Percentiles rank a stretch among this genome's conserved stretches.
phyloP scores from a whole-genome alignment of 2,113 vertebrate genomes.

The Istiophorus platypterus region DNA sequence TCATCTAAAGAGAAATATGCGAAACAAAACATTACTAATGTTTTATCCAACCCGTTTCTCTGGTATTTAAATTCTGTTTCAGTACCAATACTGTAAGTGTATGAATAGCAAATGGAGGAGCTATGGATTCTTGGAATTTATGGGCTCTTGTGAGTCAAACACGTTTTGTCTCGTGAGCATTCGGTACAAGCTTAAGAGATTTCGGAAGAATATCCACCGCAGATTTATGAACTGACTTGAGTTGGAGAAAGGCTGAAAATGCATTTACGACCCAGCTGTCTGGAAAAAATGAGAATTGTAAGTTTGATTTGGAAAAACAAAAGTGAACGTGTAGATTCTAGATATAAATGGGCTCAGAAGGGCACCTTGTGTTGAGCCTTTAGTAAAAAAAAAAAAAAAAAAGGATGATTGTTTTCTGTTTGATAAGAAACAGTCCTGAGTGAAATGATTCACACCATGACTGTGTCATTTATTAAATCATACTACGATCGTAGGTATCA shows the following conservation, averaged over 20 bases:
- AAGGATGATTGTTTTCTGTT: too few species aligned
- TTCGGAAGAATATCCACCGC: neutral
- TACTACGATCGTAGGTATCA: too few species aligned
- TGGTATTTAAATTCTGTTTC: too few species aligned
- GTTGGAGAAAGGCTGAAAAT: neutral
- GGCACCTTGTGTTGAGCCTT: too few species aligned
- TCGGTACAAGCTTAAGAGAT: too few species aligned
- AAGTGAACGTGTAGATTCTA: neutral
- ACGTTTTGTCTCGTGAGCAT: neutral
- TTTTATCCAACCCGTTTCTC: too few species aligned
- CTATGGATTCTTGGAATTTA: constrained; percentile 5
- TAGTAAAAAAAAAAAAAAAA: too few species aligned
- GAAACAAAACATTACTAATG: neutral
- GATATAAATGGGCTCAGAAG: too few species aligned
- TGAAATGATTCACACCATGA: too few species aligned
- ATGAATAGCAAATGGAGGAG: neutral
- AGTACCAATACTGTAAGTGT: neutral
- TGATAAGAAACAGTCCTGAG: too few species aligned
- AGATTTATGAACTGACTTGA: too few species aligned
- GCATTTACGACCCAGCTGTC: neutral
- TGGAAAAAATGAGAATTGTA: neutral
- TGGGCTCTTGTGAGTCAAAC: neutral
- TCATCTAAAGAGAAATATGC: neutral
- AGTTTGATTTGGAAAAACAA: neutral
- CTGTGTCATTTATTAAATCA: too few species aligned